These are phyloP conservation scores for Malacosoma neustria DNA, from an alignment of 2,888 invertebrate species.

Conservation along the genomic window DNA sequence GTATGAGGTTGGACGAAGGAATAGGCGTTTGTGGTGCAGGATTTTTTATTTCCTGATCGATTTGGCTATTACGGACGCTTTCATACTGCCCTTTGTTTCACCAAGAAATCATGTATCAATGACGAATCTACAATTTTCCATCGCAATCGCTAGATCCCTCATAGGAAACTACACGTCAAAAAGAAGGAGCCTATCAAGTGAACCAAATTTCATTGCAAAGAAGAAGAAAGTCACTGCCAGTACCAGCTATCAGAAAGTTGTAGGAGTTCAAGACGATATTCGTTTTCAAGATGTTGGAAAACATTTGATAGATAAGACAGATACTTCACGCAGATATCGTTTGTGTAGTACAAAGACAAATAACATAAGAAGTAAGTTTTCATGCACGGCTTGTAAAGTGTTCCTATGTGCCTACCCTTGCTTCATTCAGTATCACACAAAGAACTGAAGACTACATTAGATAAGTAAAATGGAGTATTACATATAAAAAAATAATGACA, in stretches of 20 bases:
- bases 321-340: conserved; percentile 12
- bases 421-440: conserved; percentile 13
- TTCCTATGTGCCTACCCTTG: conserved; percentile 14
- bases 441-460: too few species aligned
- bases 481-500: too few species aligned
- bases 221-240: conserved; percentile 8
- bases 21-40: conserved; percentile 15
- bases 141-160: too few species aligned
- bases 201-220: conserved; percentile 7
- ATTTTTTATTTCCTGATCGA: too few species aligned
- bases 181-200: conserved; percentile 8
- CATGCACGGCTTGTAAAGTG: conserved; percentile 13
- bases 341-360: conserved; percentile 14
- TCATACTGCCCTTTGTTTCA: too few species aligned
- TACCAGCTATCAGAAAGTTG: conserved; percentile 9
- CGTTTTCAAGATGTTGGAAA: conserved; percentile 10
- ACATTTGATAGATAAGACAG: conserved; percentile 9
- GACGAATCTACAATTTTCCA: too few species aligned
- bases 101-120: too few species aligned
- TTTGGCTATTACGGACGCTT: too few species aligned
- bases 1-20: conserved; percentile 16
- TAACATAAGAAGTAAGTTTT: conserved; percentile 14
- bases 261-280: conserved; percentile 10
- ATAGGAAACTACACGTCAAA: conserved; percentile 7
- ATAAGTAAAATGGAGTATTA: too few species aligned